Base-by-base conservation (phyloP, 1,140 invertebrate species). In the Orius laevigatus region DNA sequence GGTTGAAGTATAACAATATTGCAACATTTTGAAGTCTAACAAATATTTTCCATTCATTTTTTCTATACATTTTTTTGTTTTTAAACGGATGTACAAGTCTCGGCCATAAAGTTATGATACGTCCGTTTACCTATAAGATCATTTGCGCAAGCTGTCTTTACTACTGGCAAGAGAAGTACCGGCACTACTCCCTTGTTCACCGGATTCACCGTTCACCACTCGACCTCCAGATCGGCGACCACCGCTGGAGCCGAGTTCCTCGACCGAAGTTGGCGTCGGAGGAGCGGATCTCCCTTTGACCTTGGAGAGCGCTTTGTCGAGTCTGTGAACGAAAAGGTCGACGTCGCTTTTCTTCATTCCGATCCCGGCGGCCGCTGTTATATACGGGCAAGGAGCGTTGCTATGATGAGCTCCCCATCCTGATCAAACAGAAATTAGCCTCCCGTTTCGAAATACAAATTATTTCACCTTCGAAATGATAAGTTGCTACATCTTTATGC, bases 381-480 rank as follows among this genome's bases (percentile, higher is more conserved):
- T 63, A 58, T 84, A 84, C 14, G 74, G 66, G 46, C 66, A 63
- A 19, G 72, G 70, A 58, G 78, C 78, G 55, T 67, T 69, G 56
- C 72, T 68, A 51, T 68, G 68, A 61, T 82, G 79, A 16, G 76
- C 70, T 39, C 80, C 79, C 76, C 78, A 84, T 31, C 78, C 77
- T 67, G 50, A 49, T 39, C 56, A 46, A 48, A 52, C 36, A 16
- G 36, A 53, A 35, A 54, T 10, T 5, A 25, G 8, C 8, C 8
- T 25, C 3, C 3, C 25, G 25, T 4, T 4, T 11, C 4, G 12
- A 42, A 42, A 5, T 16, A 42, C 4, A 6, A 5, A 42, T 42
- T 14, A 6, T 34, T 39, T 47, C 57, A 75, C 73, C 72, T 66
- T 71, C 67, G 60, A 75, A 77, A 55, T 70, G 68, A 52, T 69